Evolutionary conservation across 2,888 invertebrate genomes (phyloP).

Genomic region (Dermolepida albohirtum): DNA sequence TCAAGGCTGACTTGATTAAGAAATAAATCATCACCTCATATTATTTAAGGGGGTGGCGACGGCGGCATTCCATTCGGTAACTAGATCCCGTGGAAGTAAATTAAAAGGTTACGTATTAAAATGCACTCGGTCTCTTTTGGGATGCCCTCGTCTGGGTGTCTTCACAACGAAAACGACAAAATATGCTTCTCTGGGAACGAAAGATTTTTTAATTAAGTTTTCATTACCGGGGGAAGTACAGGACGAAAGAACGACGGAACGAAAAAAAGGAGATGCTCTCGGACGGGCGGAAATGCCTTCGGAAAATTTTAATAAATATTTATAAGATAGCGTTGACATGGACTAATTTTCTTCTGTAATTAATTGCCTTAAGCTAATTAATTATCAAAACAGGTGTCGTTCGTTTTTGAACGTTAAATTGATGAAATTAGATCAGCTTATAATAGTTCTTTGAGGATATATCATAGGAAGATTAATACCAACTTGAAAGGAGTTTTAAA

Average conservation of each 20-base stretch:
- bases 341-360: slow-evolving; percentile 41
- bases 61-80: slow-evolving; percentile 55
- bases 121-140: slow-evolving; percentile 43
- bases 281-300: slow-evolving; percentile 16
- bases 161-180: slow-evolving; percentile 7
- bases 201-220: slow-evolving; percentile 44
- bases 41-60: slow-evolving; percentile 50
- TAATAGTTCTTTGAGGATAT: neutral
- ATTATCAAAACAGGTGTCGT: slow-evolving; percentile 41
- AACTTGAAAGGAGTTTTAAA: neutral
- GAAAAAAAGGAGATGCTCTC: slow-evolving; percentile 10
- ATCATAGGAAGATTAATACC: no score
- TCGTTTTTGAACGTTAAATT: slow-evolving; percentile 18
- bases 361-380: slow-evolving; percentile 41
- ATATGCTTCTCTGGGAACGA: slow-evolving; percentile 19
- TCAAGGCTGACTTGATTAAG: slow-evolving; percentile 58
- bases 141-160: slow-evolving; percentile 6
- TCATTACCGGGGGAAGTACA: slow-evolving; percentile 36
- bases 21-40: slow-evolving; percentile 60
- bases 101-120: slow-evolving; percentile 49
- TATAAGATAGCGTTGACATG: slow-evolving; percentile 38
- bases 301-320: slow-evolving; percentile 42
- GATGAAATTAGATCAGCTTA: slow-evolving; percentile 8
- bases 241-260: neutral
- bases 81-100: slow-evolving; percentile 48